A percentile compares a stretch with the other conserved stretches of the same genome.
Conservation (phyloP, 2,113 vertebrate genomes). For the Panurus biarmicus region DNA sequence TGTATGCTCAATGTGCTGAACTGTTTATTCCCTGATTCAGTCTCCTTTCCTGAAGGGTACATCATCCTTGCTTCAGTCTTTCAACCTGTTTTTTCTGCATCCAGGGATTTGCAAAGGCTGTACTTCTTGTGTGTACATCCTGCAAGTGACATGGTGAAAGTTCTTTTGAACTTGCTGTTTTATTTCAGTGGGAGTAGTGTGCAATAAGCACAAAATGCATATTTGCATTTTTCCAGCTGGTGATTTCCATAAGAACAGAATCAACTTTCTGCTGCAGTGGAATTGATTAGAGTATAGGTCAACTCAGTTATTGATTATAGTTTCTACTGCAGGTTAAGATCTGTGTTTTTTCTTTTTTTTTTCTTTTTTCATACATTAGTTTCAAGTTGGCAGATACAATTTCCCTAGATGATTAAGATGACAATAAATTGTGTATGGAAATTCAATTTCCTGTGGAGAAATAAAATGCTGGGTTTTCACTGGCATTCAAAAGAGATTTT, state of each 20-base stretch:
- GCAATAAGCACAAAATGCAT: accelerated
- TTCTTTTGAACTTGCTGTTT: background rate
- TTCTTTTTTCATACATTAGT: too few relatives aligned
- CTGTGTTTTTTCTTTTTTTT: background rate
- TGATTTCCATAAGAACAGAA: background rate
- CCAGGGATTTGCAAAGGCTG: background rate
- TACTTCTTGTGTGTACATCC: background rate
- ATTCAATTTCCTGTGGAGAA: background rate
- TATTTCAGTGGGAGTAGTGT: background rate
- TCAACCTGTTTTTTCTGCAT: background rate
- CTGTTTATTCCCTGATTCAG: background rate
- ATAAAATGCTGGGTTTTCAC: background rate
- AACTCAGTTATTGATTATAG: background rate
- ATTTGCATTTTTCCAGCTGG: background rate
- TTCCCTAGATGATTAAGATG: background rate
- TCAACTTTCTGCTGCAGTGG: background rate
- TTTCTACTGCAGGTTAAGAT: background rate
- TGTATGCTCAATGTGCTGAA: background rate
- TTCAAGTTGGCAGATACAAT: background rate
- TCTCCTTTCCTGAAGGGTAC: background rate
- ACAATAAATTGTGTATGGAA: background rate
- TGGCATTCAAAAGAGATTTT: background rate
- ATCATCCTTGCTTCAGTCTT: background rate
- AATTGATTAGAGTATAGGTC: background rate
- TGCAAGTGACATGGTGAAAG: background rate